Conservation (phyloP, 2,113 vertebrate genomes). For the zebrafish (Danio rerio) region GRCz12tu NC_133199.1:11552001-11552500, state of each 20-base stretch:
- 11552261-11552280: neutral
- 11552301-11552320: neutral
- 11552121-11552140: neutral
- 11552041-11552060: too few relatives aligned
- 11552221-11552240: neutral
- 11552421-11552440: neutral
- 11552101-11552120: too few relatives aligned
- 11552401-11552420: constrained; percentile 2
- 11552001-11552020: too few relatives aligned
- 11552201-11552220: neutral
- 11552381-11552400: constrained; percentile 6
- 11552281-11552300: neutral
- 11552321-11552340: too few relatives aligned
- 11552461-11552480: neutral
- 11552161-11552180: neutral
- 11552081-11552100: too few relatives aligned
- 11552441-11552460: constrained; percentile 13
- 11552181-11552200: neutral
- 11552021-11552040: too few relatives aligned
- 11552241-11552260: neutral
- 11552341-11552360: neutral
- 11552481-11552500: neutral
- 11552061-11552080: too few relatives aligned
- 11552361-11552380: constrained; percentile 3
- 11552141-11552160: neutral